Base-by-base conservation (phyloP, 1,140 invertebrate genomes). In the Heliconius himera region DNA sequence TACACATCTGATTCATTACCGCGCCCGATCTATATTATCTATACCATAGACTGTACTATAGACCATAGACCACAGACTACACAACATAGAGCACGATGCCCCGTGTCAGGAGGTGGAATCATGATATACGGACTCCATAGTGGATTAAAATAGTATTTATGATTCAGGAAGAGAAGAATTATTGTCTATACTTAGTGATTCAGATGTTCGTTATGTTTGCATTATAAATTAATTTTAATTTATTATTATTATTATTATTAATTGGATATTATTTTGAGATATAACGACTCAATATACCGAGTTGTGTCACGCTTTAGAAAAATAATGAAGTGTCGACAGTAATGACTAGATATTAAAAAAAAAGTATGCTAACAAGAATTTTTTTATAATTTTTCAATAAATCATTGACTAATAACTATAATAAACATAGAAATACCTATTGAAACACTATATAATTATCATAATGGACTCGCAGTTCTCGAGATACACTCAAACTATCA, bases 1-100 rank as follows among this genome's bases (percentile, higher is more conserved):
- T 94, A 94, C 92, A 92, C 90, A 94, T 94, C 92, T 94, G 92
- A 94, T 94, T 94, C 92, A 94, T 94, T 93, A 92, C 92, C 85
- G 85, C 85, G 84, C 86, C 75, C 87, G 87, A 86, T 91, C 89
- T 88, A 88, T 85, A 89, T 87, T 87, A 82, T 89, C 87, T 89
- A 84, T 89, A 83, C 76, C 38, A 66, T 70, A 76, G 54, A 41
- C 54, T 75, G 5, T 75, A 75, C 66, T 71, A 80, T 80, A 80
- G 79, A 77, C 26, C 60, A 66, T 66, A 66, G 60, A 66, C 41
- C 75, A 80, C 77, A 80, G 79, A 79, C 60, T 66, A 66, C 26
- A 66, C 60, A 66, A 66, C 60, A 66, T 66, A 66, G 60, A 29
- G 60, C 78, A 82, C 74, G 81, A 70, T 74, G 72, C 56, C 72